phyloP scores from a whole-genome alignment of 1,140 invertebrate genomes.

The Idris sp. region DNA sequence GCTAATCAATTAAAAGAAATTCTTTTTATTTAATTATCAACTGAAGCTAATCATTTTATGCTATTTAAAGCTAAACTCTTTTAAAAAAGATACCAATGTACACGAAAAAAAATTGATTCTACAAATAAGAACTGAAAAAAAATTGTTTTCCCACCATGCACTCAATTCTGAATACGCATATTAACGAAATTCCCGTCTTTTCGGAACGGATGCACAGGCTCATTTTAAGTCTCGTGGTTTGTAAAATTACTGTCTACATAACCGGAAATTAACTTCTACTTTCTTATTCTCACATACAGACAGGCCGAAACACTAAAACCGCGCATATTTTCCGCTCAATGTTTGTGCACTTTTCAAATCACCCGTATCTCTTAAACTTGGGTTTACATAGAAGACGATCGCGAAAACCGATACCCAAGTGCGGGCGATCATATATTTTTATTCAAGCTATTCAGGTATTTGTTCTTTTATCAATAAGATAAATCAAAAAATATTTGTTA shows the following conservation, averaged over 20 bases:
- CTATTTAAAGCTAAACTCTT: too few relatives aligned
- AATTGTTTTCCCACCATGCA: conserved; percentile 29
- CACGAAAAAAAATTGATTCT: too few relatives aligned
- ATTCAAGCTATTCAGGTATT: too few relatives aligned
- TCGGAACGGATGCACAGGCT: conserved; percentile 26
- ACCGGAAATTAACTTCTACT: conserved; percentile 55
- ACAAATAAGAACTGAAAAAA: conserved; percentile 1
- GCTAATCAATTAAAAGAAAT: too few relatives aligned
- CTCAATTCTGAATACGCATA: conserved; percentile 26
- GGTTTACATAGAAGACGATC: conserved; percentile 13
- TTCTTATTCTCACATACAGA: conserved; percentile 44
- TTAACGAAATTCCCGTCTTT: conserved; percentile 47
- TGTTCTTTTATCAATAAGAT: too few relatives aligned
- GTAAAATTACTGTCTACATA: conserved; percentile 47
- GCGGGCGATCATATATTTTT: conserved; percentile 20
- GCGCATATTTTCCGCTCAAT: conserved; percentile 43
- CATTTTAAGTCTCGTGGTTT: conserved; percentile 41
- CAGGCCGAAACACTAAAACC: conserved; percentile 21
- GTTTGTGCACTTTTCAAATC: conserved; percentile 37
- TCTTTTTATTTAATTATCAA: too few relatives aligned
- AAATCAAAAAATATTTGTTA: too few relatives aligned
- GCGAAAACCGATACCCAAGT: conserved; percentile 34
- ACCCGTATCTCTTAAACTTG: conserved; percentile 50
- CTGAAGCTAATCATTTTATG: too few relatives aligned
- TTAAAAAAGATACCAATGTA: too few relatives aligned